Conservation (phyloP, 2,113 vertebrate species). For the human region GRCh38 chr1:108037501-108038000, state of each 20-base stretch:
- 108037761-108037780: neutral
- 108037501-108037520: neutral
- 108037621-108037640: neutral
- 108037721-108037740: neutral
- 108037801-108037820: accelerated
- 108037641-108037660: neutral
- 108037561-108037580: neutral
- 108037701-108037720: neutral
- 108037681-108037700: neutral
- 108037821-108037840: neutral
- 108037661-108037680: neutral
- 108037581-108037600: neutral
- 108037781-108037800: neutral
- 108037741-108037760: neutral
- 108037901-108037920: neutral
- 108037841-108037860: neutral
- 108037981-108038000: neutral
- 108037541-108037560: neutral
- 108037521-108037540: neutral
- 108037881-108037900: neutral
- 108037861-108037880: neutral
- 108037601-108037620: neutral
- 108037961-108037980: neutral
- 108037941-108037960: neutral
- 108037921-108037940: neutral